phyloP scores from a whole-genome alignment of 2,888 invertebrate genomes.

The Nemotelus nigrinus region DNA sequence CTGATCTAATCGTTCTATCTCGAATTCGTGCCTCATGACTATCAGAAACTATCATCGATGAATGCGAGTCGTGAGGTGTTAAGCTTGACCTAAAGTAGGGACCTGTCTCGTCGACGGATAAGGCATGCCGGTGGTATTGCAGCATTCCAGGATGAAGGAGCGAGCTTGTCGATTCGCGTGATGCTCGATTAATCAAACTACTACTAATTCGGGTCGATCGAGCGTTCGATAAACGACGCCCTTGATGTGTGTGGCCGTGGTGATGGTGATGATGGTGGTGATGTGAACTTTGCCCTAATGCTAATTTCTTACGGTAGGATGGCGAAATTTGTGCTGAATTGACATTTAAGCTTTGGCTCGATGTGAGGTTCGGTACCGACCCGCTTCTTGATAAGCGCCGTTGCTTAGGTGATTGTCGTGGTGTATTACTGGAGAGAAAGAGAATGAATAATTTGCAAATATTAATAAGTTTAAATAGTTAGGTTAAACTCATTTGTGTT shows the following conservation, averaged over 20 bases:
- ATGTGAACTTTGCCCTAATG: slow-evolving; percentile 63
- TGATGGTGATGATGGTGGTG: slow-evolving; percentile 61
- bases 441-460: neutral
- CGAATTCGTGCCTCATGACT: slow-evolving; percentile 66
- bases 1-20: slow-evolving; percentile 69
- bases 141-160: slow-evolving; percentile 73
- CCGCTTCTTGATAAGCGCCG: slow-evolving; percentile 67
- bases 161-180: slow-evolving; percentile 61
- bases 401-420: slow-evolving; percentile 60
- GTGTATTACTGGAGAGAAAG: slow-evolving; percentile 57
- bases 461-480: too few relatives aligned
- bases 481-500: too few relatives aligned
- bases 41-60: slow-evolving; percentile 50
- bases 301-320: slow-evolving; percentile 56
- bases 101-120: slow-evolving; percentile 83
- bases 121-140: slow-evolving; percentile 75
- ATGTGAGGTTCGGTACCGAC: slow-evolving; percentile 70
- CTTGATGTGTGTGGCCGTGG: slow-evolving; percentile 58
- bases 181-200: slow-evolving; percentile 61
- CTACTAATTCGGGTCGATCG: slow-evolving; percentile 59
- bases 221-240: slow-evolving; percentile 57
- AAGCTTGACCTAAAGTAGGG: slow-evolving; percentile 57
- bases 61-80: slow-evolving; percentile 49
- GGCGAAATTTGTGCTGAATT: slow-evolving; percentile 56
- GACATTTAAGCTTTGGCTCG: slow-evolving; percentile 49